phyloP scores from a whole-genome alignment of 2,113 vertebrate genomes.

The Chionomys nivalis region DNA sequence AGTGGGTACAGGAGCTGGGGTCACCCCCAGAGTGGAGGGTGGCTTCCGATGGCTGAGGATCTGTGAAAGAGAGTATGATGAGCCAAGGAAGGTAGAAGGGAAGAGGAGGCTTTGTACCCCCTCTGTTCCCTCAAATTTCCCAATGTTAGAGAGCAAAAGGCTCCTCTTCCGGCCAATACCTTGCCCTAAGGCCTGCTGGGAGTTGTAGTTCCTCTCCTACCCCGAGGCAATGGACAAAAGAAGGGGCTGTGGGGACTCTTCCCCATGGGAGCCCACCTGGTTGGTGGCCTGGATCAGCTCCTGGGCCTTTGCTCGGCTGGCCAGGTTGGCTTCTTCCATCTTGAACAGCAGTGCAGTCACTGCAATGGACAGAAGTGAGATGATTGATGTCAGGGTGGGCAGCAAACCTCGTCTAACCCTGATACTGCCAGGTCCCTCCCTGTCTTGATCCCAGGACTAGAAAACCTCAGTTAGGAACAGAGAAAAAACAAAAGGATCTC shows the following conservation, averaged over 20 bases:
- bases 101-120: background rate
- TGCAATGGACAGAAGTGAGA: background rate
- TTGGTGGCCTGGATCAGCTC: conserved; percentile 96
- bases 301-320: conserved; percentile 94
- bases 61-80: conserved; percentile 79
- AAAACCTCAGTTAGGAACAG: background rate
- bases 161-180: background rate
- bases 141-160: background rate
- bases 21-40: conserved; percentile 84
- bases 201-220: conserved; percentile 46
- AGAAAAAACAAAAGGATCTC: background rate
- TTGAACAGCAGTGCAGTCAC: conserved; percentile 94
- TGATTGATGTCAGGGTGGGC: background rate
- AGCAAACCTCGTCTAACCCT: background rate
- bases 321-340: conserved; percentile 96
- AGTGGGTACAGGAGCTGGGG: conserved; percentile 86
- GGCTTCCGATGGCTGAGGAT: conserved; percentile 93
- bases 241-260: background rate
- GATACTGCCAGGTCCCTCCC: background rate
- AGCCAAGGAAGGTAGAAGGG: background rate
- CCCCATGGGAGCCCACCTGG: conserved; percentile 87
- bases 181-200: conserved; percentile 51
- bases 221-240: background rate
- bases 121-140: background rate
- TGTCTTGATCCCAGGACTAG: too few relatives aligned